phyloP scores from a whole-genome alignment of 2,113 vertebrate genomes.

The Chaetops frenatus region DNA sequence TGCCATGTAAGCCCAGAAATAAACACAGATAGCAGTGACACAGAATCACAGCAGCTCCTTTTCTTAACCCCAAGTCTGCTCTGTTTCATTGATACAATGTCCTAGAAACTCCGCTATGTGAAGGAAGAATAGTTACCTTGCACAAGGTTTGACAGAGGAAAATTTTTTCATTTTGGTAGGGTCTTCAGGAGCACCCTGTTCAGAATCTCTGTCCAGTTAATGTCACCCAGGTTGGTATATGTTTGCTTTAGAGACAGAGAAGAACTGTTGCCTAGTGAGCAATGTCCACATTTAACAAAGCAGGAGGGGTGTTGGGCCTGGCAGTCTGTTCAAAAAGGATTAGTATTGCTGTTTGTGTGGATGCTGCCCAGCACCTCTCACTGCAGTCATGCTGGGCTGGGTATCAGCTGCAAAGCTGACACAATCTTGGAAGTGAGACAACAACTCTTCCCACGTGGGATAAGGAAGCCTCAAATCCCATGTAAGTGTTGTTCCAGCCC shows the following conservation, averaged over 20 bases:
- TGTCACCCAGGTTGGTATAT: background rate
- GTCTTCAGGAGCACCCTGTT: background rate
- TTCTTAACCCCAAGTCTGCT: background rate
- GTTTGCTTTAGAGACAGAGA: background rate
- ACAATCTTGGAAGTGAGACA: background rate
- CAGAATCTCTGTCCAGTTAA: background rate
- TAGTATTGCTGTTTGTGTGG: background rate
- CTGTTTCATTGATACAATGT: background rate
- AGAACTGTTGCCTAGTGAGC: background rate
- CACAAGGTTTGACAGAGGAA: background rate
- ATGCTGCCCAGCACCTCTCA: background rate
- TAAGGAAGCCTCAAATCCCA: background rate
- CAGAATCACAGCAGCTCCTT: background rate
- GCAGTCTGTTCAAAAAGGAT: background rate
- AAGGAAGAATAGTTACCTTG: background rate
- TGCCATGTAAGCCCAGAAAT: background rate
- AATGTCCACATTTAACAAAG: background rate
- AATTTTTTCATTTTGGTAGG: background rate
- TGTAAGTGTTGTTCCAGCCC: background rate
- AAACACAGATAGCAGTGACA: background rate
- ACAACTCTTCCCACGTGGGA: fast-evolving
- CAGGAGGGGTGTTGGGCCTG: background rate
- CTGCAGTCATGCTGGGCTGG: background rate
- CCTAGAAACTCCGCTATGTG: background rate
- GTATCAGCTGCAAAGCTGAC: background rate